phyloP scores from a whole-genome alignment of 2,888 invertebrate species.

The Melangyna quadrimaculata region DNA sequence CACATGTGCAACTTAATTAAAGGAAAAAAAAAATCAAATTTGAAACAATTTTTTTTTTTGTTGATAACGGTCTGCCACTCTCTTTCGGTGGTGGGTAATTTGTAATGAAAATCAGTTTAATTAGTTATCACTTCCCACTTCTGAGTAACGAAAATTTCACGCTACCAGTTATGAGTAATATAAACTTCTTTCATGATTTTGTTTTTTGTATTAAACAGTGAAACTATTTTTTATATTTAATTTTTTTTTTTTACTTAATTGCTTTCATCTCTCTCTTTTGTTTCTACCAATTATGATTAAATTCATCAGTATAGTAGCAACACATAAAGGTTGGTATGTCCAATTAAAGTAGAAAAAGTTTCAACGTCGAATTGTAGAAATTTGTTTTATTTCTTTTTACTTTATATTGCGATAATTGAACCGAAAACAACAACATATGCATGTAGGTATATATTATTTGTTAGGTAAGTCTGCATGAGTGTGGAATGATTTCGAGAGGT shows the following conservation, averaged over 20 bases:
- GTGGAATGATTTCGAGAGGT: background rate
- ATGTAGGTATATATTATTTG: background rate
- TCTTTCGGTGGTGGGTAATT: conserved; percentile 12
- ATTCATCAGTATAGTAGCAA: conserved; percentile 1
- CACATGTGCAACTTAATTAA: background rate
- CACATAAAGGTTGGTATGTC: conserved; percentile 3
- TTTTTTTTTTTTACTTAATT: background rate
- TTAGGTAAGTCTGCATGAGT: conserved; percentile 6
- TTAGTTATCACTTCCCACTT: conserved; percentile 27
- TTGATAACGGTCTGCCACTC: background rate
- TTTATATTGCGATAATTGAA: conserved; percentile 48
- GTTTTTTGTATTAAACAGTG: background rate
- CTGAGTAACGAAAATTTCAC: conserved; percentile 10
- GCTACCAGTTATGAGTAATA: conserved; percentile 25
- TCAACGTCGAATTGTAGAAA: conserved; percentile 30
- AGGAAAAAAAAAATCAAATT: background rate
- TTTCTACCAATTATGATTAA: conserved; percentile 27
- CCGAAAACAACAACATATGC: conserved; percentile 22
- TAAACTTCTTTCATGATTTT: conserved; percentile 20
- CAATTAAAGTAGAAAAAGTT: conserved; percentile 39
- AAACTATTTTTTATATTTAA: conserved; percentile 1
- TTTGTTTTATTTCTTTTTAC: background rate
- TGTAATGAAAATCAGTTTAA: conserved; percentile 23
- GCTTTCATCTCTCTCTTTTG: conserved; percentile 27
- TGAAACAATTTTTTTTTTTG: too few relatives aligned